A percentile compares a stretch with the other conserved stretches of the same genome.
These are phyloP conservation scores for Siniperca obscura DNA, from an alignment of 2,797 vertebrate species.

Conservation along the genomic window DNA sequence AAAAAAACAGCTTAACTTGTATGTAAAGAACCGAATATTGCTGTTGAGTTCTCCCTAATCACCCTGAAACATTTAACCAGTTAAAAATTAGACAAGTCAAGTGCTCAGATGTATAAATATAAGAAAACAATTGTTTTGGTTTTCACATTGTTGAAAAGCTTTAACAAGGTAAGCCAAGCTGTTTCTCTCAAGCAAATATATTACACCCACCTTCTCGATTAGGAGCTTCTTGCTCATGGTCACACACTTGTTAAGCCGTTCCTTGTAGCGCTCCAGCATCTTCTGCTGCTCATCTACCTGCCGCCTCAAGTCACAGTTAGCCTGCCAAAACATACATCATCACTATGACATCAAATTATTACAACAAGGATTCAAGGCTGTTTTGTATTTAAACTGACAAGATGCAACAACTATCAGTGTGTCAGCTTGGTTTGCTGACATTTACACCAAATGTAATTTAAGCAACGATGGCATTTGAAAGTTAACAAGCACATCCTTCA, in stretches of 20 bases:
- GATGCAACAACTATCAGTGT: slow-evolving; percentile 1
- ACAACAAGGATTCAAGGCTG: neutral
- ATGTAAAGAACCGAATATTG: neutral
- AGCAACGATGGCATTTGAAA: slow-evolving; percentile 32
- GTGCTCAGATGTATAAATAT: neutral
- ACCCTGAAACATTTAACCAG: neutral
- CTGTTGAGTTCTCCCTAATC: neutral
- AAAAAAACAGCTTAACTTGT: neutral
- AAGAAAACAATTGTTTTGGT: neutral
- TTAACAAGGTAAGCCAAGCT: neutral
- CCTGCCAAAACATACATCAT: slow-evolving; percentile 79
- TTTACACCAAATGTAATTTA: slow-evolving; percentile 32
- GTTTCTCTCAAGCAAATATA: neutral
- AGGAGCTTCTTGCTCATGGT: slow-evolving; percentile 99
- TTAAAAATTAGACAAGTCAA: neutral
- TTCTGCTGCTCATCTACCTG: slow-evolving; percentile 98
- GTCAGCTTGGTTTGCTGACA: slow-evolving; percentile 28
- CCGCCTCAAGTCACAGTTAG: slow-evolving; percentile 96
- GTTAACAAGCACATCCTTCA: slow-evolving; percentile 23
- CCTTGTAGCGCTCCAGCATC: slow-evolving; percentile 98
- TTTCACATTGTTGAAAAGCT: neutral
- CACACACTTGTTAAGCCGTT: slow-evolving; percentile 97
- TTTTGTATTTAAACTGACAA: slow-evolving; percentile 3
- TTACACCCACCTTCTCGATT: slow-evolving; percentile 92
- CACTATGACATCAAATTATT: slow-evolving; percentile 3